Percentiles rank a stretch among this genome's conserved stretches.
These are phyloP conservation scores for Cinclus mexicanus DNA, from an alignment of 2,113 vertebrate species.

Conservation along the genomic window DNA sequence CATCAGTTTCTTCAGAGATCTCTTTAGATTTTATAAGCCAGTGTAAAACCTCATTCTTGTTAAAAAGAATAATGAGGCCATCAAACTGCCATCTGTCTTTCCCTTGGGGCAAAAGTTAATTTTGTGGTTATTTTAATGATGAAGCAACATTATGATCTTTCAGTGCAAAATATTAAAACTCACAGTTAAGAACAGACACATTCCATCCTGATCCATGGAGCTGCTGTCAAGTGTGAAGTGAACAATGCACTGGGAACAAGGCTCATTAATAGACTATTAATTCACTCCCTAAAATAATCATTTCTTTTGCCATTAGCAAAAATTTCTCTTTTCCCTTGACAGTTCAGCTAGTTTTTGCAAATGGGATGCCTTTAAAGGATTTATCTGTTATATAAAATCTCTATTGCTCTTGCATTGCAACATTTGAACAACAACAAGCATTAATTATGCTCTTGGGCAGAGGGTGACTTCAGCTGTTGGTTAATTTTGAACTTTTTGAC, in stretches of 20 bases:
- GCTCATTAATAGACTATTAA: constrained; percentile 73
- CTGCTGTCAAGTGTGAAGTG: constrained; percentile 71
- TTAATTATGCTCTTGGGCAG: constrained; percentile 8
- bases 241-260: constrained; percentile 70
- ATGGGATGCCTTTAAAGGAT: constrained; percentile 19
- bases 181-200: constrained; percentile 60
- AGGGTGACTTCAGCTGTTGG: not conserved
- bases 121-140: constrained; percentile 72
- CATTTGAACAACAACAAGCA: constrained; percentile 37
- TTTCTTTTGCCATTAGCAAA: constrained; percentile 68
- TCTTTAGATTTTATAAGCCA: constrained; percentile 45
- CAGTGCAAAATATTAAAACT: constrained; percentile 67
- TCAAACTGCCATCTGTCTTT: constrained; percentile 69
- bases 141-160: constrained; percentile 71
- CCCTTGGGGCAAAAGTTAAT: constrained; percentile 71
- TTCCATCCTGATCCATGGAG: constrained; percentile 56
- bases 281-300: constrained; percentile 66
- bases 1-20: constrained; percentile 22
- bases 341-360: constrained; percentile 46
- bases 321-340: constrained; percentile 53
- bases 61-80: constrained; percentile 68
- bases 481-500: constrained; percentile 35
- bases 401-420: constrained; percentile 2
- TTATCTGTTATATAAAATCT: constrained; percentile 39
- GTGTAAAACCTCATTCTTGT: constrained; percentile 39